Evolutionary conservation across 2,113 vertebrate species (phyloP).

Genomic region (Talpa occidentalis): DNA sequence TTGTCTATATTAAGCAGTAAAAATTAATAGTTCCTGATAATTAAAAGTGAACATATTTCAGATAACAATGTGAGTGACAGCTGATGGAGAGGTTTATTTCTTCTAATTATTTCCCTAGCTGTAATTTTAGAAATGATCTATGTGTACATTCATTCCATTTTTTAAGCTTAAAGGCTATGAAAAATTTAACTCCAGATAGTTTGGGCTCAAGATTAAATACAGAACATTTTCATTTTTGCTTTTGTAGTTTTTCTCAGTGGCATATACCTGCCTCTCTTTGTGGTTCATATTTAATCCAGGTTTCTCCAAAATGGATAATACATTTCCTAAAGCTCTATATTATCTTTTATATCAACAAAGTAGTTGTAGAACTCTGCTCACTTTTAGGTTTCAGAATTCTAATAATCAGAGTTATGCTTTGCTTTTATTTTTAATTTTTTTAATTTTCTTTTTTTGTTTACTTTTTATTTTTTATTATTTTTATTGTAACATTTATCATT

Average conservation of each 20-base stretch:
- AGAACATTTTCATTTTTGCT: background rate
- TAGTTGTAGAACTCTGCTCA: conserved; percentile 31
- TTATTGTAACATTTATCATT: no score
- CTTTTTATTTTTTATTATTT: no score
- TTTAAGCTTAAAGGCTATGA: background rate
- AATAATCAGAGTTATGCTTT: background rate
- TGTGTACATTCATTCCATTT: background rate
- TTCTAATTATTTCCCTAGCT: background rate
- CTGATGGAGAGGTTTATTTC: background rate
- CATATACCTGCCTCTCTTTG: background rate
- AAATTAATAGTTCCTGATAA: background rate
- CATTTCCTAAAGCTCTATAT: background rate
- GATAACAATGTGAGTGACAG: background rate
- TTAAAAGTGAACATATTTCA: background rate
- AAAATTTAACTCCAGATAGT: background rate
- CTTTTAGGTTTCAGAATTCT: conserved; percentile 44
- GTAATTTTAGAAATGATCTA: background rate
- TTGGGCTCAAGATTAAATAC: background rate
- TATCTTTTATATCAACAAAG: background rate
- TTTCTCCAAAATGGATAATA: conserved; percentile 19
- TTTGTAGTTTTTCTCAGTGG: background rate
- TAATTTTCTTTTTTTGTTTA: no score
- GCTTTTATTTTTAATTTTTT: background rate
- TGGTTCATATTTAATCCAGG: conserved; percentile 16
- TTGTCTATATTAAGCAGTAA: background rate